These are phyloP conservation scores for Castor canadensis DNA, from an alignment of 2,113 vertebrate genomes.

Conservation along the genomic window DNA sequence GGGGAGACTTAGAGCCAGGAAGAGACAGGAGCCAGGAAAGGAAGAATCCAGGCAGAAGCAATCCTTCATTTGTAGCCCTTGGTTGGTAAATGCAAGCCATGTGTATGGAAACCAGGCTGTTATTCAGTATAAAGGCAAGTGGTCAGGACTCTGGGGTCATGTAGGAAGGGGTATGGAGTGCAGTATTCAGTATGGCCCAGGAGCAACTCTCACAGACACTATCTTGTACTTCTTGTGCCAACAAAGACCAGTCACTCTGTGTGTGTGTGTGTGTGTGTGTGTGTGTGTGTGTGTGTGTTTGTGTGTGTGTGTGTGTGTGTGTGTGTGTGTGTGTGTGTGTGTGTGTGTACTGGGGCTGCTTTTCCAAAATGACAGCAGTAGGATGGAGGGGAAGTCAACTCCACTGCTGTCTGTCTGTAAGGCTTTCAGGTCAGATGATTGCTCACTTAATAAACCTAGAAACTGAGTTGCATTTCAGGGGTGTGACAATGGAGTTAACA, in stretches of 20 bases:
- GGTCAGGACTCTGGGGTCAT: background rate
- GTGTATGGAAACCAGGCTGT: background rate
- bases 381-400: background rate
- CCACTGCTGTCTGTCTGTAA: background rate
- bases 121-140: background rate
- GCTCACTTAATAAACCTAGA: background rate
- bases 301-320: too few species aligned
- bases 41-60: background rate
- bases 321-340: too few species aligned
- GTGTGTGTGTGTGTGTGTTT: too few species aligned
- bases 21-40: background rate
- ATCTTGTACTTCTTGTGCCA: background rate
- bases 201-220: background rate
- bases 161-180: background rate
- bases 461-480: background rate
- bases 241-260: background rate
- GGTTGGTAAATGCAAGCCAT: background rate
- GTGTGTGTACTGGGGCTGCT: background rate
- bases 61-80: too few species aligned
- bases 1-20: background rate
- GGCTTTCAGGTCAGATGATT: background rate
- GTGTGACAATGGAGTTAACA: background rate
- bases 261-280: too few species aligned
- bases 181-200: background rate
- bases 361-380: background rate